Evolutionary conservation across 2,888 invertebrate genomes (phyloP), one percentile per base, ranked within the genome.

Genomic region (Thumatha senex): DNA sequence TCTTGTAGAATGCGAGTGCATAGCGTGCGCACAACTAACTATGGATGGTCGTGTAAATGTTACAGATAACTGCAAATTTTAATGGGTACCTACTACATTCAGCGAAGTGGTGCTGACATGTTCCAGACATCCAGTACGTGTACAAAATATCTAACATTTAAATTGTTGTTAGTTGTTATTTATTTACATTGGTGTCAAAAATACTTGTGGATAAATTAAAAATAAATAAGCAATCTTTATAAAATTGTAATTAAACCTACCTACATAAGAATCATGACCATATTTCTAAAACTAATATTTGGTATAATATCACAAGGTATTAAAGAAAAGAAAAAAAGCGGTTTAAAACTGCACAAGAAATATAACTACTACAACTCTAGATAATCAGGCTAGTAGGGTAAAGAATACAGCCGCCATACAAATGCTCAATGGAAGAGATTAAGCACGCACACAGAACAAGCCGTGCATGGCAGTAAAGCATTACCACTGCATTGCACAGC

Each of bases 401-500:
- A 66, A 69, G 70, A 68, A 64, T 66, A 67, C 61, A 63, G 63
- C 64, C 69, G 70, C 63, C 71, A 70, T 63, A 73, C 74, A 72
- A 74, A 66, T 72, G 71, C 72, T 79, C 75, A 75, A 74, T 77
- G 73, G 62, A 70, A 63, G 68, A 88, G 87, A 89, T 90, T 88
- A 85, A 85, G 86, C 85, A 89, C 88, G 78, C 73, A 72, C 61
- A 61, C 56, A 56, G 54, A 55, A 57, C 63, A 67, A 24, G 18
- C 18, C 18, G 18, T 24, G 18, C 71, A 67, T 69, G 69, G 15
- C 61, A 62, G 48, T 63, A 62, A 64, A 67, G 74, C 74, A 66
- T 64, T 75, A 78, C 72, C 70, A 66, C 65, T 63, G 67, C 59
- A 68, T 52, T 60, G 52, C 54, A 59, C 55, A 61, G 59, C 54